Evolutionary conservation across 2,797 vertebrate genomes (phyloP), one percentile per base, ranked within the genome.

Genomic region (Sebastes hubbsi): DNA sequence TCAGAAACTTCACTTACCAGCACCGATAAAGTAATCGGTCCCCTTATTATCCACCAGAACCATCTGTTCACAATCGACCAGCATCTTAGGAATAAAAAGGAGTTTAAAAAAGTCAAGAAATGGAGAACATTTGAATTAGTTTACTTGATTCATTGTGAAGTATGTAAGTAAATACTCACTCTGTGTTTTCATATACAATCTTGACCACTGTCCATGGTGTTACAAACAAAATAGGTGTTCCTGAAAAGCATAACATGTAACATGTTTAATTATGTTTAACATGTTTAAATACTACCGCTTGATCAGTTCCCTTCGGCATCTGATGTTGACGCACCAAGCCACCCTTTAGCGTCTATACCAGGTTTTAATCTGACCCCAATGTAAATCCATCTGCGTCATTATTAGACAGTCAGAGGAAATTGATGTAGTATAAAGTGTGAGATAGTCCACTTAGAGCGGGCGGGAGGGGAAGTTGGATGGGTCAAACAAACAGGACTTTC

Each of bases 31-130:
- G 97, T 84, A 60, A 98, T 96, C 0, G 98, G 98, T 66, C 97
- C 98, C 85, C 95, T 92, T 73, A 99, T 98, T 82, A 99, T 99
- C 97, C 98, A 99, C 97, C 97, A 99, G 91, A 98, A 97, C 88
- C 92, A 93, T 88, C 89, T 95, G 84, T 96, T 97, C 8, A 83
- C 79, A 56, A 97, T 97, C 12, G 76, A 90, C 98, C 98, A 99
- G 92, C 98, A 99, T 76, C 98, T 99, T 80, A 36, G 82, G 87
- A 87, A 87, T 2, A 12, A 64, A 42, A 20, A 72, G 1, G 56
- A 2, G n/a, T 0, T 49, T 59, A 4, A 55, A 18, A 52, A 13
- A 71, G 69, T 84, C 18, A 70, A 36, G 34, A 36, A 36, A 36
- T 36, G 11, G 8, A 5, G 27, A 34, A 36, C 32, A 54, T 68